A percentile compares a stretch with the other conserved stretches of the same genome.
These are phyloP conservation scores for Phthorimaea operculella DNA, from an alignment of 1,140 invertebrate species.

Conservation along the genomic window DNA sequence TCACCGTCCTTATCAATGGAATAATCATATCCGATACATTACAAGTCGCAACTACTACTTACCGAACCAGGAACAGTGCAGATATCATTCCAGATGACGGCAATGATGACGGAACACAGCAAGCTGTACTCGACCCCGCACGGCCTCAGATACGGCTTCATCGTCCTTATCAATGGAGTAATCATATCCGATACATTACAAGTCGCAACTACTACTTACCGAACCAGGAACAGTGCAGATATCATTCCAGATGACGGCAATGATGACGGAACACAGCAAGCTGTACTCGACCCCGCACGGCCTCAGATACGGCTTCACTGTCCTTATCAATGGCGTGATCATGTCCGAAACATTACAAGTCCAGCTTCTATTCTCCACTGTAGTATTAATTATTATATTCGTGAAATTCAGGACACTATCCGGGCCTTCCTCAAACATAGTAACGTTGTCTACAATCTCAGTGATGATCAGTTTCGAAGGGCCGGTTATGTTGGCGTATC, in stretches of 20 bases:
- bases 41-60: constrained; percentile 37
- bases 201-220: constrained; percentile 35
- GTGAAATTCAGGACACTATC: constrained; percentile 19
- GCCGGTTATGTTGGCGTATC: constrained; percentile 41
- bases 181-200: constrained; percentile 70
- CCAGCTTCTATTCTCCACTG: constrained; percentile 30
- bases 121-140: constrained; percentile 81
- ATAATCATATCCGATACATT: constrained; percentile 70
- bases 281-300: constrained; percentile 81
- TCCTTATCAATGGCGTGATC: constrained; percentile 72
- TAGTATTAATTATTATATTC: constrained; percentile 20
- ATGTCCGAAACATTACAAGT: constrained; percentile 66
- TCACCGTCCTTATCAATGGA: constrained; percentile 72
- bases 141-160: constrained; percentile 76
- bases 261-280: constrained; percentile 76
- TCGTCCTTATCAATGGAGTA: constrained; percentile 71
- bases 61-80: constrained; percentile 69
- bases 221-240: constrained; percentile 69
- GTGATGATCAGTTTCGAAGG: constrained; percentile 27
- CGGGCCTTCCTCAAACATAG: constrained; percentile 15
- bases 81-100: constrained; percentile 73
- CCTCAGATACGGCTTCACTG: constrained; percentile 75
- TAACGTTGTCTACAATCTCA: constrained; percentile 31
- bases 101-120: constrained; percentile 75
- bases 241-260: constrained; percentile 74